A percentile compares a stretch with the other conserved stretches of the same genome.
These are phyloP conservation scores for Parotia lawesii DNA, from an alignment of 2,113 vertebrate genomes.

Conservation along the genomic window DNA sequence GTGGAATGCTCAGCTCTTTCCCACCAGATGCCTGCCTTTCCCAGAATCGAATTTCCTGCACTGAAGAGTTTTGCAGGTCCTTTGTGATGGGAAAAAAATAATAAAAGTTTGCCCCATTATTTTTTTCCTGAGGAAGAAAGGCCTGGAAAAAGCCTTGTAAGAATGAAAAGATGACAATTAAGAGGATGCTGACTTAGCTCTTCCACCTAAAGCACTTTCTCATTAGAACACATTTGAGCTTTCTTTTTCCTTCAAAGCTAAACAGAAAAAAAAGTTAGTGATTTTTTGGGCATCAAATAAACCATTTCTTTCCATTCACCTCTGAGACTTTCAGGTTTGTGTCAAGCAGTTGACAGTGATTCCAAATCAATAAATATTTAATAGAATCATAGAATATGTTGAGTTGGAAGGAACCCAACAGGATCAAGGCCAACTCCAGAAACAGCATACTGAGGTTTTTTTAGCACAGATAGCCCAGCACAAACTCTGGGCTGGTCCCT, in stretches of 20 bases:
- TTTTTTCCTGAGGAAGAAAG: not conserved
- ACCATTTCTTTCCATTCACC: not conserved
- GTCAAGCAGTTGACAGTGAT: not conserved
- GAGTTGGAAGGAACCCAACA: not conserved
- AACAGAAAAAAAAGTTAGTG: not conserved
- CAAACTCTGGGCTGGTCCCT: not conserved
- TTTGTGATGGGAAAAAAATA: not conserved
- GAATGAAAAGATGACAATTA: not conserved
- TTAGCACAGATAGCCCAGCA: not conserved
- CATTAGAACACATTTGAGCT: not conserved
- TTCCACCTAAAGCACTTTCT: not conserved
- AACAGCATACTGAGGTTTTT: not conserved
- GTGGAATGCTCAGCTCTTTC: not conserved
- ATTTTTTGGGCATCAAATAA: not conserved
- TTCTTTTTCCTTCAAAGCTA: not conserved
- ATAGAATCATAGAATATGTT: not conserved
- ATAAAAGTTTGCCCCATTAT: not conserved
- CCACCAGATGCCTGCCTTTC: not conserved
- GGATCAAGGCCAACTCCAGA: not conserved
- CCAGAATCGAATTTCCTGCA: not conserved
- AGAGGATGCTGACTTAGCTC: not conserved
- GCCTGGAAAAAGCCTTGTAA: not conserved
- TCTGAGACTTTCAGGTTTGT: not conserved
- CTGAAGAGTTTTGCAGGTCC: not conserved
- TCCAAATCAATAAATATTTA: not conserved